phyloP scores from a whole-genome alignment of 2,113 vertebrate genomes.

The Geococcyx californianus region DNA sequence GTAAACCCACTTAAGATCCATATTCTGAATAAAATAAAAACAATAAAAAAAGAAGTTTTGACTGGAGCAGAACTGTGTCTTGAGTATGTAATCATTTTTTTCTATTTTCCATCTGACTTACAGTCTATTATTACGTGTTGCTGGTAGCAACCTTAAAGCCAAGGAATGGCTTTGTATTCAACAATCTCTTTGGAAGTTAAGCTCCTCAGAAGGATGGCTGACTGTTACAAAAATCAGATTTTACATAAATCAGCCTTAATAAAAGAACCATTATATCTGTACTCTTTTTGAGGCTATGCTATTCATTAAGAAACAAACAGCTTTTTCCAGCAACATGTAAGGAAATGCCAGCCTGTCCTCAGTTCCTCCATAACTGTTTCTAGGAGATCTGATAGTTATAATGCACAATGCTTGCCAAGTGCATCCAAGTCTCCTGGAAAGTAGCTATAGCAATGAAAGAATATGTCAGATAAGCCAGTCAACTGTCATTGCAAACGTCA shows the following conservation, averaged over 20 bases:
- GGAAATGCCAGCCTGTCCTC: neutral
- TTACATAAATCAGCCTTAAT: slow-evolving; percentile 25
- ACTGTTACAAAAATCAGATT: slow-evolving; percentile 25
- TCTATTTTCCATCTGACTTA: neutral
- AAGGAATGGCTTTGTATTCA: slow-evolving; percentile 34
- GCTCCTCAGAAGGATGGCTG: neutral
- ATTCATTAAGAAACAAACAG: neutral
- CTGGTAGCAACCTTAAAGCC: slow-evolving; percentile 54
- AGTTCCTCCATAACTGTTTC: neutral
- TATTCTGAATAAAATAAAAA: neutral
- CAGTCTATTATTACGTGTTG: slow-evolving; percentile 35
- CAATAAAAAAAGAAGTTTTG: neutral
- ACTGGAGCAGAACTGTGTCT: neutral
- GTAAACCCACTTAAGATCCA: neutral
- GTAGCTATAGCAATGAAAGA: slow-evolving; percentile 22
- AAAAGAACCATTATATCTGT: neutral
- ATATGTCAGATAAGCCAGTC: neutral
- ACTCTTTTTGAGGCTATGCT: neutral
- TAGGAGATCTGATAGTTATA: neutral
- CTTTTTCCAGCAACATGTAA: neutral
- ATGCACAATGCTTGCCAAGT: neutral
- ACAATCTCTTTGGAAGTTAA: slow-evolving; percentile 25
- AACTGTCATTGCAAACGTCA: neutral
- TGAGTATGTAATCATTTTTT: neutral
- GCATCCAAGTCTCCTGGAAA: neutral